Conservation (phyloP, 2,888 invertebrate species). For the Ryuthela nishihirai region DNA sequence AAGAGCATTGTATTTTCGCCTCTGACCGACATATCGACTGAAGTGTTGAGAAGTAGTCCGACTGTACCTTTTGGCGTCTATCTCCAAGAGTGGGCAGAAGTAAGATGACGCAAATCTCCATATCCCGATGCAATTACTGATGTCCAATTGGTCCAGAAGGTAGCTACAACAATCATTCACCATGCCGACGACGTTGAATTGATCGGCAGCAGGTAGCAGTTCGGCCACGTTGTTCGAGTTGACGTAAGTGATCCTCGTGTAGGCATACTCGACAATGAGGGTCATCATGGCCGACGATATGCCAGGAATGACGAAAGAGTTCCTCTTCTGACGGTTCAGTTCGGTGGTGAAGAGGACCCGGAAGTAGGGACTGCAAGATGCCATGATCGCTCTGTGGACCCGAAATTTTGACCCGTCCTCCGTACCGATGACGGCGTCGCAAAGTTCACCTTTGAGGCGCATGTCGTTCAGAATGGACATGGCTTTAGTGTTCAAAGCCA, state of each 20-base stretch:
- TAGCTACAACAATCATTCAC: slow-evolving; percentile 67
- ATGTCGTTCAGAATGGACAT: not conserved
- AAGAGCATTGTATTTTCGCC: no score
- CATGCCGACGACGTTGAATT: slow-evolving; percentile 68
- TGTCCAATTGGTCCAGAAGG: slow-evolving; percentile 61
- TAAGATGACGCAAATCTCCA: slow-evolving; percentile 60
- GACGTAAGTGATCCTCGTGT: slow-evolving; percentile 65
- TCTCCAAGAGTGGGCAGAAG: not conserved
- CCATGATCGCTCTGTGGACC: slow-evolving; percentile 66
- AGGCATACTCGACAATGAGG: slow-evolving; percentile 68
- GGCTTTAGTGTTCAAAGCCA: no score
- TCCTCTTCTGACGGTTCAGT: slow-evolving; percentile 55
- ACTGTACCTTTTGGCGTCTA: not conserved
- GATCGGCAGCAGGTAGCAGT: slow-evolving; percentile 66
- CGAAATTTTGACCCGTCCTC: slow-evolving; percentile 55
- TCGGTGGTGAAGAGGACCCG: slow-evolving; percentile 60
- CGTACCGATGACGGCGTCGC: not conserved
- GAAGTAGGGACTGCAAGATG: slow-evolving; percentile 70
- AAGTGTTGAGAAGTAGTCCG: no score
- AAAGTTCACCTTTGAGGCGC: not conserved
- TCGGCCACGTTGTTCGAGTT: slow-evolving; percentile 65
- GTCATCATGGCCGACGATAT: slow-evolving; percentile 56
- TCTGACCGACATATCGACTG: no score
- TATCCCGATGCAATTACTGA: slow-evolving; percentile 68
- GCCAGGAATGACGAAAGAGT: slow-evolving; percentile 59